Conservation (phyloP, 2,888 invertebrate genomes). For the Cremastinae sp. region DNA sequence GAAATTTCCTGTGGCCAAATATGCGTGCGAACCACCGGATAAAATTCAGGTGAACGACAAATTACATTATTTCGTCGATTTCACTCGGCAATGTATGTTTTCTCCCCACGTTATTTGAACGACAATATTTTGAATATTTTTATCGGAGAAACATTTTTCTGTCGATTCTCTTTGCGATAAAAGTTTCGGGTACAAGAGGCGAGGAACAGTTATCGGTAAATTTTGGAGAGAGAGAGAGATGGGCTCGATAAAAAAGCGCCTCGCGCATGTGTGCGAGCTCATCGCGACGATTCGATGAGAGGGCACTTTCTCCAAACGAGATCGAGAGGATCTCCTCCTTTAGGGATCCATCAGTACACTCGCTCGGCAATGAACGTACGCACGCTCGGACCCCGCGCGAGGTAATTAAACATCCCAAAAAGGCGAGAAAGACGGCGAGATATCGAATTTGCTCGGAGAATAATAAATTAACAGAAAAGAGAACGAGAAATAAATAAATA, state of each 20-base stretch:
- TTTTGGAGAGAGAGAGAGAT: conserved; percentile 25
- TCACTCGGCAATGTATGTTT: conserved; percentile 11
- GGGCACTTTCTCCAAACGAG: conserved; percentile 61
- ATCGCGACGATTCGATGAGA: conserved; percentile 56
- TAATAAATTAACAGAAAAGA: conserved; percentile 48
- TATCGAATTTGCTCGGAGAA: conserved; percentile 52
- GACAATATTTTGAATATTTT: conserved; percentile 28
- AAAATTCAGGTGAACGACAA: conserved; percentile 43
- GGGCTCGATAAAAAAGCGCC: conserved; percentile 1
- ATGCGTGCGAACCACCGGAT: conserved; percentile 40
- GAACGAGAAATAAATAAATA: not conserved
- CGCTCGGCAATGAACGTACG: conserved; percentile 1
- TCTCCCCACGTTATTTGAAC: not conserved
- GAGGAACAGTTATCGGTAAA: conserved; percentile 23
- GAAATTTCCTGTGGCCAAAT: conserved; percentile 19
- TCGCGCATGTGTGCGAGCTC: conserved; percentile 4
- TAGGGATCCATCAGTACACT: conserved; percentile 48
- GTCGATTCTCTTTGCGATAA: not conserved
- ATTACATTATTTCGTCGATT: conserved; percentile 45
- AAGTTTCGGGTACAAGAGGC: conserved; percentile 1
- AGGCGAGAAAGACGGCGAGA: conserved; percentile 37
- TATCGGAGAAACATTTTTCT: conserved; percentile 21
- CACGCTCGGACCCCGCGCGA: conserved; percentile 9
- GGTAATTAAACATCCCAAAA: conserved; percentile 58
- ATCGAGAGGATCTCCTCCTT: conserved; percentile 48